Base-by-base conservation (phyloP, 2,797 vertebrate species). In the Labeo calbasu region DNA sequence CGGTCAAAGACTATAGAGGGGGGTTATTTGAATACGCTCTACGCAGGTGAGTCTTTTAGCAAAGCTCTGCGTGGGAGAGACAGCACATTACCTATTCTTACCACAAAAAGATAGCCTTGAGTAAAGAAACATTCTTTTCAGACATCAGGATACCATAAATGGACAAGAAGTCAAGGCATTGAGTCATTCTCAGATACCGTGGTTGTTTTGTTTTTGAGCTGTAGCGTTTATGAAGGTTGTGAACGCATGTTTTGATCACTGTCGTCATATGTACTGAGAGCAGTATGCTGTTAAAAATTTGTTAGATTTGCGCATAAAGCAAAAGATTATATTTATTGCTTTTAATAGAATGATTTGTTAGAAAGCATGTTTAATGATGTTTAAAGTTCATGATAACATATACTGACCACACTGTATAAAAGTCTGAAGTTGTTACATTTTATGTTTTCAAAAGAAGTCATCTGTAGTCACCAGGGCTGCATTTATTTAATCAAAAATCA, bases 71-170 rank as follows among this genome's bases (percentile, higher is more conserved):
- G 71, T 78, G 9, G 70, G 48, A 48, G 43, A 72, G 77, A 53
- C 13, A 46, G 53, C 70, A 25, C 13, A 25, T 25, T 13, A 19
- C 40, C 23, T 61, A 69, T 81, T 65, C 28, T 79, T 66, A 55
- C 77, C 43, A 80, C 71, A 21, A 36, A 71, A 50, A 23, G 51
- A 57, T 25, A 81, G 13, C 71, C 76, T 88, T 81, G 78, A 82
- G 10, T 55, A 43, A 63, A 86, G 66, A 82, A 84, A n/a, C 25
- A n/a, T 23, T 21, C 61, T 69, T 61, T 82, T 57, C 32, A 65
- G 28, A 71, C 66, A 32, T 77, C 51, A 73, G 6, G 28, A 43
- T 48, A 17, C 40, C 11, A 13, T 71, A 55, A 43, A 21, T 59
- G 61, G 57, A 55, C 9, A n/a, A 46, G 36, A 36, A 15, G 7